A percentile compares a stretch with the other conserved stretches of the same genome.
Evolutionary conservation across 2,797 vertebrate species (phyloP).

Genomic region (Ptychadena robeensis): DNA sequence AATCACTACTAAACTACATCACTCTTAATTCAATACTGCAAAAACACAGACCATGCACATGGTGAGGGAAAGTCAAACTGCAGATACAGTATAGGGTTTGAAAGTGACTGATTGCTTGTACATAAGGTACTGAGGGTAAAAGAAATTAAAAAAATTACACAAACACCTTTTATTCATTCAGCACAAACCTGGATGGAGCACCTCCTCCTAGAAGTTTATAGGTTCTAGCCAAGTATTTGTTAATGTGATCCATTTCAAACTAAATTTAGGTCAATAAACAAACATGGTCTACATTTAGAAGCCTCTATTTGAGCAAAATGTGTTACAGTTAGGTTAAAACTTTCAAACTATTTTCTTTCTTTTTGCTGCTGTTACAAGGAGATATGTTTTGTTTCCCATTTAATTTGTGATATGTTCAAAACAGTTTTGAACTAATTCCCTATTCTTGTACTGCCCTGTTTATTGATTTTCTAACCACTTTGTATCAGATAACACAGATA

Average conservation of each 20-base stretch:
- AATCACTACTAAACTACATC: too few species aligned
- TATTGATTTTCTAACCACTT: slow-evolving; percentile 60
- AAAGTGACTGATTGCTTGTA: too few species aligned
- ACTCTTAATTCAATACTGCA: too few species aligned
- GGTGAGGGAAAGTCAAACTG: too few species aligned
- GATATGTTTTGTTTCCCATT: slow-evolving; percentile 46
- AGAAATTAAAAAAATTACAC: too few species aligned
- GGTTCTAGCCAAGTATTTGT: not conserved
- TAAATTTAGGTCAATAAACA: not conserved
- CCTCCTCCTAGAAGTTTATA: not conserved
- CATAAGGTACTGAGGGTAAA: too few species aligned
- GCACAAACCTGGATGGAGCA: too few species aligned
- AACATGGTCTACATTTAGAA: not conserved
- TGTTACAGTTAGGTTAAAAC: not conserved
- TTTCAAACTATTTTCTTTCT: not conserved
- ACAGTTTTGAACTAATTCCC: slow-evolving; percentile 49
- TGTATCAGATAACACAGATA: slow-evolving; percentile 59
- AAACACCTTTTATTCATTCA: not conserved
- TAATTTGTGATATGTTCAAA: slow-evolving; percentile 42
- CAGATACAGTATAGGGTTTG: too few species aligned
- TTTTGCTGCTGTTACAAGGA: slow-evolving; percentile 15
- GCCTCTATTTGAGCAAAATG: not conserved
- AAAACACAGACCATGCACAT: too few species aligned
- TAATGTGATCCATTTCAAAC: not conserved
- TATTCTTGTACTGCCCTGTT: slow-evolving; percentile 54